Evolutionary conservation across 2,797 vertebrate species (phyloP).

Genomic region (Enteromius anoplus): DNA sequence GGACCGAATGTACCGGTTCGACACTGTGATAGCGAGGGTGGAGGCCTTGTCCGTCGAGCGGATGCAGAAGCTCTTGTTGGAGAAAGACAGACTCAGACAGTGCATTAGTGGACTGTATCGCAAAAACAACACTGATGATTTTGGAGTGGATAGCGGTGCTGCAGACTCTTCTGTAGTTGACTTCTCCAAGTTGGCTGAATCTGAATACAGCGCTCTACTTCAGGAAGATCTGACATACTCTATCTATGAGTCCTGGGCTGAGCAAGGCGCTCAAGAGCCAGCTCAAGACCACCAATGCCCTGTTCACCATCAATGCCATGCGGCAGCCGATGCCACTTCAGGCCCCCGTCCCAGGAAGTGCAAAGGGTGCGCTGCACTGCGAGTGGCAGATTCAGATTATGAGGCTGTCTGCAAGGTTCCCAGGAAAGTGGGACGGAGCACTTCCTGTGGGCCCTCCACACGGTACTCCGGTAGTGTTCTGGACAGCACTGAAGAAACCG

Average conservation of each 20-base stretch:
- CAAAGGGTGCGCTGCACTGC: constrained; percentile 82
- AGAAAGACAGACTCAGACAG: constrained; percentile 91
- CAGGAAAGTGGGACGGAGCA: constrained; percentile 82
- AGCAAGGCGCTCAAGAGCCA: constrained; percentile 71
- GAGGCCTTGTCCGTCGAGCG: constrained; percentile 87
- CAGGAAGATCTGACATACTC: constrained; percentile 90
- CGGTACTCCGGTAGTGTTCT: constrained; percentile 70
- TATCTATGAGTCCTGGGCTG: constrained; percentile 89
- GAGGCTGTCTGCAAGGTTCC: constrained; percentile 94
- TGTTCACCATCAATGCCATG: constrained; percentile 60
- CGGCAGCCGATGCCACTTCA: constrained; percentile 61
- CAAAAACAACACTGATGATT: constrained; percentile 75
- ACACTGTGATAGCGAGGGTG: constrained; percentile 83
- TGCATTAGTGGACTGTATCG: constrained; percentile 87
- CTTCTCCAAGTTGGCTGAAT: constrained; percentile 78
- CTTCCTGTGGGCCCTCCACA: constrained; percentile 82
- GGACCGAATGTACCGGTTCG: constrained; percentile 92
- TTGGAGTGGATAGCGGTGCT: constrained; percentile 26
- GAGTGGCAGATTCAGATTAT: constrained; percentile 90
- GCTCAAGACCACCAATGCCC: constrained; percentile 69
- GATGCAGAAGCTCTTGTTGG: constrained; percentile 87
- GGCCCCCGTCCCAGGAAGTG: constrained; percentile 81
- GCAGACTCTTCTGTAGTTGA: constrained; percentile 73
- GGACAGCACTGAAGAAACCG: constrained; percentile 72
- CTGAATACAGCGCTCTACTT: constrained; percentile 82